These are phyloP conservation scores for Mugil cephalus DNA, from an alignment of 2,113 vertebrate genomes.

Conservation along the genomic window DNA sequence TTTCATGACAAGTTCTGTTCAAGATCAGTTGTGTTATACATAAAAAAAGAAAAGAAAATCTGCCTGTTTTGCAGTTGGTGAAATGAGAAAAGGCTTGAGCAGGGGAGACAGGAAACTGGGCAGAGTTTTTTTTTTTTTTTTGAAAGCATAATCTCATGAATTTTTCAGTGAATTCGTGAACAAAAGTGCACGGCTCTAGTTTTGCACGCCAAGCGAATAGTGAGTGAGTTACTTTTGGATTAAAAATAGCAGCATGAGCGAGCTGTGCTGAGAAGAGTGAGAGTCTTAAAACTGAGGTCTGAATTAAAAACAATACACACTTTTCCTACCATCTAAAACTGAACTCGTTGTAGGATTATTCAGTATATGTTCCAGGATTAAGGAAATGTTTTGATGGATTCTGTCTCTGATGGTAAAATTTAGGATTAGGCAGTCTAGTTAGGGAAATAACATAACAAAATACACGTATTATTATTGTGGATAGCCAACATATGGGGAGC, in stretches of 20 bases:
- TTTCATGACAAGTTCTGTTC: too few species aligned
- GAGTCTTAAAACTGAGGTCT: conserved; percentile 49
- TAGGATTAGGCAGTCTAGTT: neutral
- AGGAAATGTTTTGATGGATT: neutral
- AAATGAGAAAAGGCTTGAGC: conserved; percentile 32
- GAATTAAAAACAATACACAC: conserved; percentile 51
- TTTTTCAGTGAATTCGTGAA: conserved; percentile 81
- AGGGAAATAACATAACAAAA: neutral
- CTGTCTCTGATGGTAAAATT: neutral
- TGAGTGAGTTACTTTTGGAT: conserved; percentile 60
- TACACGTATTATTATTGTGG: conserved; percentile 1
- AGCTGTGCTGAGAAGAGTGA: conserved; percentile 46
- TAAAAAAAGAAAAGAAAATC: too few species aligned
- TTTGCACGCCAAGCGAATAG: conserved; percentile 63
- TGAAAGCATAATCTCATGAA: conserved; percentile 77
- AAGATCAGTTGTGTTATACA: too few species aligned
- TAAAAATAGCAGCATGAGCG: conserved; percentile 79
- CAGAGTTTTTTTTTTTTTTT: conserved; percentile 41
- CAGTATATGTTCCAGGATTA: neutral
- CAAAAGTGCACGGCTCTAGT: conserved; percentile 72
- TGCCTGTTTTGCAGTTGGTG: neutral
- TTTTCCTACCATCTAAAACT: conserved; percentile 14
- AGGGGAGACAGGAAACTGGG: conserved; percentile 49
- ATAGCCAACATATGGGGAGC: conserved; percentile 4
- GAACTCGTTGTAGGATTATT: too few species aligned